These are phyloP conservation scores for Tapirus terrestris DNA, from an alignment of 2,113 vertebrate species.

Conservation along the genomic window DNA sequence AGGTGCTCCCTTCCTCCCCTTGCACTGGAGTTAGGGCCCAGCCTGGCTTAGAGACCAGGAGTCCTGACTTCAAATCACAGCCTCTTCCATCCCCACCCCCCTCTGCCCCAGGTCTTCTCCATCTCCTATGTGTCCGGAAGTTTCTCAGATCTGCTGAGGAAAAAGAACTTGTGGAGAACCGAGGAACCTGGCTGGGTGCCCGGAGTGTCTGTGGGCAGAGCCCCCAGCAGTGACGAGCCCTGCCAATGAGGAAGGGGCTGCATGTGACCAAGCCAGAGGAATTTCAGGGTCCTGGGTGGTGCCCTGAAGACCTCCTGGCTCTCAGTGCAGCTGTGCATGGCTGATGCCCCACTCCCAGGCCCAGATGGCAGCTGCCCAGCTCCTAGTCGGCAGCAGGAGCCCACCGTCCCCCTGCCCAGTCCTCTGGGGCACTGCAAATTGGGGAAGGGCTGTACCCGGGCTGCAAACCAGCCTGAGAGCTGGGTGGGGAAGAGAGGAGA, in stretches of 20 bases:
- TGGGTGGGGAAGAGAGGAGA: not conserved
- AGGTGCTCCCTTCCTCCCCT: not conserved
- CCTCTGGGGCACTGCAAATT: not conserved
- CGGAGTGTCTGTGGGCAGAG: not conserved
- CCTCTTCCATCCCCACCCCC: rapidly evolving
- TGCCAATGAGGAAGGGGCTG: not conserved
- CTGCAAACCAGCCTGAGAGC: not conserved
- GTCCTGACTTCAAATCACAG: not conserved
- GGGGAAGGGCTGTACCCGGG: too few relatives aligned
- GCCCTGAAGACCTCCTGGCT: not conserved
- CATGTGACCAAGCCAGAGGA: rapidly evolving
- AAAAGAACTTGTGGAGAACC: not conserved
- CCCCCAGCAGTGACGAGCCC: not conserved
- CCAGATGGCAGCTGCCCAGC: not conserved
- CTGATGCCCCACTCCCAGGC: not conserved
- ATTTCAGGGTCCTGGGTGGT: not conserved
- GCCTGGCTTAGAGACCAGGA: not conserved
- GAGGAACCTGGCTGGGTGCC: not conserved
- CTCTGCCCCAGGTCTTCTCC: not conserved
- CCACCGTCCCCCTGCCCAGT: not conserved
- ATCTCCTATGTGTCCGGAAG: not conserved
- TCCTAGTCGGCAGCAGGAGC: not conserved
- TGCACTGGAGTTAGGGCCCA: not conserved
- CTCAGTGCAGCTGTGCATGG: not conserved
- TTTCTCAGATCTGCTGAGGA: not conserved